Evolutionary conservation across 2,113 vertebrate species (phyloP).

Genomic region (Pollachius pollachius): DNA sequence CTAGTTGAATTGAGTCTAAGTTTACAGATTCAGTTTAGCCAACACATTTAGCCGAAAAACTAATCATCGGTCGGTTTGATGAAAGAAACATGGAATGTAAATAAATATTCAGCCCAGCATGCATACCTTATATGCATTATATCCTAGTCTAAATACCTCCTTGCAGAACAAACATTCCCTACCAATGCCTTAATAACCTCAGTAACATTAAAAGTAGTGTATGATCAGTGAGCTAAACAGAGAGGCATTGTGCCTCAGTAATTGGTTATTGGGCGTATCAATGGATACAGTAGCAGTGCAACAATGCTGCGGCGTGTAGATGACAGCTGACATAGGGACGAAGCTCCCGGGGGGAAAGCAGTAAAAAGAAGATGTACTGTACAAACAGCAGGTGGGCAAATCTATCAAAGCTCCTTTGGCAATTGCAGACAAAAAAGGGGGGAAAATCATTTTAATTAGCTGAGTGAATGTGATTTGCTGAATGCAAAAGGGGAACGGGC

Average conservation of each 20-base stretch:
- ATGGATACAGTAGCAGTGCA: slow-evolving; percentile 17
- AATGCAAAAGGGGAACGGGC: slow-evolving; percentile 80
- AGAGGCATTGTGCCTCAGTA: slow-evolving; percentile 30
- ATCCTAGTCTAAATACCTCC: too few species aligned
- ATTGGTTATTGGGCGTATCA: slow-evolving; percentile 30
- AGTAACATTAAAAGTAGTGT: slow-evolving; percentile 25
- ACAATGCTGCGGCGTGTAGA: not conserved
- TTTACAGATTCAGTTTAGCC: too few species aligned
- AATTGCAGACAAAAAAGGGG: slow-evolving; percentile 69
- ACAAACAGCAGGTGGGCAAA: slow-evolving; percentile 89
- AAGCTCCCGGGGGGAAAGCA: slow-evolving; percentile 5
- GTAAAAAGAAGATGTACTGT: slow-evolving; percentile 57
- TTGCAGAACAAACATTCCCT: too few species aligned
- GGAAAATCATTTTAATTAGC: slow-evolving; percentile 98
- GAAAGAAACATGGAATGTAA: too few species aligned
- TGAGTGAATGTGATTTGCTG: slow-evolving; percentile 96
- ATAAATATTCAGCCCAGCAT: too few species aligned
- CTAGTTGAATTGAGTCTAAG: too few species aligned
- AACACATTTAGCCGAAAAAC: too few species aligned
- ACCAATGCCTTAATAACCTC: not conserved
- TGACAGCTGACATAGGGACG: slow-evolving; percentile 10
- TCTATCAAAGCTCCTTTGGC: slow-evolving; percentile 80
- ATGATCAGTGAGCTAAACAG: slow-evolving; percentile 29
- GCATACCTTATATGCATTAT: too few species aligned
- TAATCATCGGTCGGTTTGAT: too few species aligned